Conservation (phyloP, 2,888 invertebrate genomes). For the Pyrrhosoma nymphula region DNA sequence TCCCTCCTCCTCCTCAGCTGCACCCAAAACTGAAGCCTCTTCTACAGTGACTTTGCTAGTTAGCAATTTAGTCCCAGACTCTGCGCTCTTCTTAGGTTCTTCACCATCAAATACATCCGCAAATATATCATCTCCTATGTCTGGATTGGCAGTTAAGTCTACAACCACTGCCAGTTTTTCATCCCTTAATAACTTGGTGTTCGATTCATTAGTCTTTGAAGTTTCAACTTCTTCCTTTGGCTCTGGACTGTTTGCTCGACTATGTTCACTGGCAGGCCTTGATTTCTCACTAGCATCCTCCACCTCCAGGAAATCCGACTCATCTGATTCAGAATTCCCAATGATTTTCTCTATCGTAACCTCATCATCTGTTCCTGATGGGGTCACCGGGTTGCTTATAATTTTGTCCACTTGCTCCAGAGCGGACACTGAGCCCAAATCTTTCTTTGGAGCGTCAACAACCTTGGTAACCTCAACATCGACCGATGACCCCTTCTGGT, state of each 20-base stretch:
- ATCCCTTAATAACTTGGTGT: not conserved
- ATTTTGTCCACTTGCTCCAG: not conserved
- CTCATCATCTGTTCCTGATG: conserved; percentile 73
- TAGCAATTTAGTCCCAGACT: not conserved
- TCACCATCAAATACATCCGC: conserved; percentile 83
- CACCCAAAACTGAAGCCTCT: not conserved
- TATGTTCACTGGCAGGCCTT: not conserved
- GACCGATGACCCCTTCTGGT: not conserved
- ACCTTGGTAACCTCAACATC: conserved; percentile 70
- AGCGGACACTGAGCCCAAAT: not conserved
- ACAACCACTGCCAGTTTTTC: conserved; percentile 64
- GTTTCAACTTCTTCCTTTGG: not conserved
- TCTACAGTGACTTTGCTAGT: not conserved
- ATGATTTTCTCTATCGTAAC: not conserved
- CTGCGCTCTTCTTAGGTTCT: not conserved
- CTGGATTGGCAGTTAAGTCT: conserved; percentile 16
- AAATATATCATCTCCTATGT: conserved; percentile 83
- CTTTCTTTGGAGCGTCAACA: not conserved
- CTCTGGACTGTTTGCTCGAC: not conserved
- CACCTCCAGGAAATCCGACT: conserved; percentile 17
- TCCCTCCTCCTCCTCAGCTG: not conserved
- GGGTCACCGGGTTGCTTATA: not conserved
- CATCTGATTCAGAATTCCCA: not conserved
- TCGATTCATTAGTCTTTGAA: not conserved
- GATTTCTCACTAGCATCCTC: not conserved